phyloP scores from a whole-genome alignment of 1,140 invertebrate genomes.

The Cheumatopsyche charites region DNA sequence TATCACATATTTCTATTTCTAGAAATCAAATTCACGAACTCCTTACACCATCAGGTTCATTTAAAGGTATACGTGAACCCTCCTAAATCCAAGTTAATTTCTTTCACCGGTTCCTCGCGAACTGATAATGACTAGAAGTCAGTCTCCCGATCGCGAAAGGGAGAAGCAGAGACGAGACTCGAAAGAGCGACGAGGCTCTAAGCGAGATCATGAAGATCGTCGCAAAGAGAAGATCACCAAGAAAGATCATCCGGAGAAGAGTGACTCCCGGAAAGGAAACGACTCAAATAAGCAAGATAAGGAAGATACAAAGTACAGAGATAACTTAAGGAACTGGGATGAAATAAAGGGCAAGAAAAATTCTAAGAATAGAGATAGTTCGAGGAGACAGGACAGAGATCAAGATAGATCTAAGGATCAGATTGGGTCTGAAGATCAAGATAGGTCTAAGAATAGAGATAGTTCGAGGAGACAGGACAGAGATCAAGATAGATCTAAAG shows the following conservation, averaged over 20 bases:
- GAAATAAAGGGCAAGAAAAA: neutral
- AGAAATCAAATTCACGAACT: too few relatives aligned
- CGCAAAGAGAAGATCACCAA: neutral
- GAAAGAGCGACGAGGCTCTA: neutral
- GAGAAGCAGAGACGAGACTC: neutral
- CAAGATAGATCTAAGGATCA: neutral
- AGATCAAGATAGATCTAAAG: neutral
- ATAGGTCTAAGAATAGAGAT: neutral
- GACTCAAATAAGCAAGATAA: neutral
- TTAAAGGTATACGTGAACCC: too few relatives aligned
- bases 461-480: neutral
- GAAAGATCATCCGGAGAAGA: neutral
- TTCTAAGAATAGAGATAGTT: neutral
- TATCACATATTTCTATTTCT: too few relatives aligned
- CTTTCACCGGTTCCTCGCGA: too few relatives aligned
- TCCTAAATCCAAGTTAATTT: too few relatives aligned
- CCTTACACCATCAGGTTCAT: too few relatives aligned
- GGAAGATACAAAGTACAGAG: conserved; percentile 8
- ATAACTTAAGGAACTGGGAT: conserved; percentile 6
- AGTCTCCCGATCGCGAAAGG: conserved; percentile 8
- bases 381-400: neutral
- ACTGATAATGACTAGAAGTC: conserved; percentile 25
- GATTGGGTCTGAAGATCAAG: neutral
- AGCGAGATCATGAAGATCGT: conserved; percentile 16
- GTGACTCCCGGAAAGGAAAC: neutral